A percentile compares a stretch with the other conserved stretches of the same genome.
Conservation (phyloP, 2,113 vertebrate genomes). For the Dipodomys spectabilis region DNA sequence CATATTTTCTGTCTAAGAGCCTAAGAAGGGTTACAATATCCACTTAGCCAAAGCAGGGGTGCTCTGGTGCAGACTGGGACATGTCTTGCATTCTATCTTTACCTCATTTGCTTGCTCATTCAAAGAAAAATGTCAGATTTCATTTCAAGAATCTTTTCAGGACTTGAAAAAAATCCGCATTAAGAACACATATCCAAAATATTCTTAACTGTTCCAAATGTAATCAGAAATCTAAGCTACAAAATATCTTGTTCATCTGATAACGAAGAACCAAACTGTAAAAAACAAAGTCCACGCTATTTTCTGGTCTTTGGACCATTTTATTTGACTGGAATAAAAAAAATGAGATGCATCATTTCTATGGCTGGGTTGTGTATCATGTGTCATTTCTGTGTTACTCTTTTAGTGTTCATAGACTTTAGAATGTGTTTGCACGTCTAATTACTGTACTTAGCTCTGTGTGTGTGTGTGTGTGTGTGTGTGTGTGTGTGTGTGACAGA, state of each 20-base stretch:
- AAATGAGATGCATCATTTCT: not conserved
- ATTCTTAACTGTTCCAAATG: not conserved
- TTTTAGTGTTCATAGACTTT: not conserved
- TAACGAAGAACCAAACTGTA: not conserved
- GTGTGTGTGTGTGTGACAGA: too few species aligned
- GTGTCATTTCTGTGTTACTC: not conserved
- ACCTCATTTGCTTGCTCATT: not conserved
- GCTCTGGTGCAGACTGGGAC: not conserved
- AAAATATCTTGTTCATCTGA: not conserved
- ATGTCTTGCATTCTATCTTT: not conserved
- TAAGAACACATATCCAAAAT: not conserved
- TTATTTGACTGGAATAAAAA: conserved; percentile 24
- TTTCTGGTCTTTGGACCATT: not conserved
- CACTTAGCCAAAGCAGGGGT: not conserved
- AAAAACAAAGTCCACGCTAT: not conserved
- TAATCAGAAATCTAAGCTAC: not conserved
- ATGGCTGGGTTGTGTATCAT: not conserved
- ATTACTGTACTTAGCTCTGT: not conserved
- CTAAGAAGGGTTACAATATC: too few species aligned
- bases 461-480: too few species aligned
- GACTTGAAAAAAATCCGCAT: not conserved
- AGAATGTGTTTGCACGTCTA: not conserved
- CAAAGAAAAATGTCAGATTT: not conserved
- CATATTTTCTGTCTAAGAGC: not conserved
- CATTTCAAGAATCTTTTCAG: not conserved